These are phyloP conservation scores for Butastur rufipennis DNA, from an alignment of 2,113 vertebrate genomes.

Conservation along the genomic window DNA sequence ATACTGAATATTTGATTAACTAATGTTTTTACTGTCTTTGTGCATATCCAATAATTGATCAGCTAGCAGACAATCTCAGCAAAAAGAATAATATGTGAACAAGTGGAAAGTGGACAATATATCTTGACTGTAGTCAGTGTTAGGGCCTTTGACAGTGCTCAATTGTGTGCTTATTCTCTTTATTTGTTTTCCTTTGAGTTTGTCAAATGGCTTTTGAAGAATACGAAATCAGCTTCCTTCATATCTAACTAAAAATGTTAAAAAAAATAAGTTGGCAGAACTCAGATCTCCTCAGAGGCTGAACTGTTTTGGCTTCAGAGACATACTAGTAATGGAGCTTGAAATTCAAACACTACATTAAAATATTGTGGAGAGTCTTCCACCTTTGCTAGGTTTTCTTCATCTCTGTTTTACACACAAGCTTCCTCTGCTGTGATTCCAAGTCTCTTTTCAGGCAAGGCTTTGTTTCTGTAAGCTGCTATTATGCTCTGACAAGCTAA, in stretches of 20 bases:
- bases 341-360: not conserved
- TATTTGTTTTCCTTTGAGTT: not conserved
- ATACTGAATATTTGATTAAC: not conserved
- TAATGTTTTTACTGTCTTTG: not conserved
- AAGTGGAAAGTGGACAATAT: not conserved
- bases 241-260: not conserved
- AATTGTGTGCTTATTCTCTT: not conserved
- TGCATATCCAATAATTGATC: not conserved
- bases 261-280: not conserved
- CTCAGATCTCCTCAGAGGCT: not conserved
- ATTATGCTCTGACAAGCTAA: not conserved
- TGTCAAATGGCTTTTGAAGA: not conserved
- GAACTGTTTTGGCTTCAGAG: not conserved
- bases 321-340: not conserved
- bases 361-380: not conserved
- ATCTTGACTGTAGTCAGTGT: not conserved
- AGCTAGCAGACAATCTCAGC: not conserved
- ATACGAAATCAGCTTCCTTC: not conserved
- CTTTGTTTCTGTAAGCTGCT: constrained; percentile 11
- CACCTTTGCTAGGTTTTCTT: not conserved
- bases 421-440: not conserved
- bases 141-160: not conserved
- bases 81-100: not conserved
- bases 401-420: not conserved
- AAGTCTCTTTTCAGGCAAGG: not conserved